A percentile compares a stretch with the other conserved stretches of the same genome.
phyloP scores from a whole-genome alignment of 1,140 invertebrate genomes.

The Branchinecta lindahli region DNA sequence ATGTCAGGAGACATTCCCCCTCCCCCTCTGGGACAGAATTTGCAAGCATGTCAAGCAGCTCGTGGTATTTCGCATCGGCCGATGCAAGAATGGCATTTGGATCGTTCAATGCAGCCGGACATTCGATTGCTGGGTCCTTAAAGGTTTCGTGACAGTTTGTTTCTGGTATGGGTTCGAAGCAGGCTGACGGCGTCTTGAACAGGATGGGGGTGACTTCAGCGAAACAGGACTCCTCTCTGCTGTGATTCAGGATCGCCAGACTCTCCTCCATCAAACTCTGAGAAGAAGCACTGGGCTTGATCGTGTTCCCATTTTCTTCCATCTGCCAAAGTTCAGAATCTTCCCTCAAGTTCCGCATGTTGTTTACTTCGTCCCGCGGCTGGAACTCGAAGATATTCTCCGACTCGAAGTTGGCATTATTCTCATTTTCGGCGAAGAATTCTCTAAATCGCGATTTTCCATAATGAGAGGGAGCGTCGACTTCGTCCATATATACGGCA shows the following conservation, averaged over 20 bases:
- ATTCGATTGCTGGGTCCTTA: not conserved
- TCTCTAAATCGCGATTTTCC: not conserved
- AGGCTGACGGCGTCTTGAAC: not conserved
- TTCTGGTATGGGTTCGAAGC: not conserved
- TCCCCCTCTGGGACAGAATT: conserved; percentile 28
- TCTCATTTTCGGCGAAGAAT: not conserved
- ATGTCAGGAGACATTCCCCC: conserved; percentile 51
- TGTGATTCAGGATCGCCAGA: conserved; percentile 39
- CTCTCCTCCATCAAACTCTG: conserved; percentile 22
- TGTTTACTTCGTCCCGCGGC: not conserved
- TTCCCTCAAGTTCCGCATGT: not conserved
- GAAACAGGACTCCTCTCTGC: conserved; percentile 39
- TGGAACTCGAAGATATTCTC: not conserved
- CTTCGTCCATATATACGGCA: not conserved
- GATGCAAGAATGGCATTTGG: not conserved
- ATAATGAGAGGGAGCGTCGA: not conserved
- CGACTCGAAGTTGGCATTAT: not conserved
- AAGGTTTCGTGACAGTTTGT: not conserved
- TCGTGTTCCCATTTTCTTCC: not conserved
- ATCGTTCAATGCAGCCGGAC: not conserved
- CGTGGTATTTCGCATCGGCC: conserved; percentile 22
- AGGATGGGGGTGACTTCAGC: conserved; percentile 37
- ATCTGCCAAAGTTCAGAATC: not conserved
- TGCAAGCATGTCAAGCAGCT: conserved; percentile 15
- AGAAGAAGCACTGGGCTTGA: not conserved